These are phyloP conservation scores for Sebastes wilsoni DNA, from an alignment of 2,797 vertebrate species.

Conservation along the genomic window DNA sequence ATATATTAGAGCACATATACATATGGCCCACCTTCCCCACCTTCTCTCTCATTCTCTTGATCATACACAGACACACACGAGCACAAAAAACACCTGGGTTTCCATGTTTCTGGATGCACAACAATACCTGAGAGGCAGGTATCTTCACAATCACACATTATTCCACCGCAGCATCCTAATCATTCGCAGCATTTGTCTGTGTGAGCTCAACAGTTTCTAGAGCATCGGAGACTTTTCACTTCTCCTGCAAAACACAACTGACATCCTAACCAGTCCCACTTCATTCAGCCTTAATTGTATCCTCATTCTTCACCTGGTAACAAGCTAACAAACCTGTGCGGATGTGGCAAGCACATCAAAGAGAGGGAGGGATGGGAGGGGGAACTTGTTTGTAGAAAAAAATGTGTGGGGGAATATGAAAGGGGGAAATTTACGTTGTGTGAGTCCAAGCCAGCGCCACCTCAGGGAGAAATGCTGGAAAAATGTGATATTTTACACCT, in stretches of 20 bases:
- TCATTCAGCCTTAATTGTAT: slow-evolving; percentile 76
- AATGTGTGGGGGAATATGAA: slow-evolving; percentile 79
- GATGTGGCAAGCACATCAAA: slow-evolving; percentile 85
- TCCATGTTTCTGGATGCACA: slow-evolving; percentile 28
- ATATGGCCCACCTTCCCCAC: slow-evolving; percentile 29
- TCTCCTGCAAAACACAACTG: slow-evolving; percentile 17
- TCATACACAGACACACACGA: slow-evolving; percentile 32
- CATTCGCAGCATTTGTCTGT: slow-evolving; percentile 9
- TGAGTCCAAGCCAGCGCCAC: slow-evolving; percentile 84
- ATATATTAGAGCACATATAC: slow-evolving; percentile 65
- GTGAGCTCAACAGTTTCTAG: slow-evolving; percentile 34
- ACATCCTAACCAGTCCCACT: slow-evolving; percentile 44
- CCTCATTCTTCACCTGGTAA: slow-evolving; percentile 80
- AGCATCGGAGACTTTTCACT: slow-evolving; percentile 36
- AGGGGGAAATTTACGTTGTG: slow-evolving; percentile 79
- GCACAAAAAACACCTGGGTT: slow-evolving; percentile 40
- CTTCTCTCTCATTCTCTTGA: slow-evolving; percentile 34
- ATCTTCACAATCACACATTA: slow-evolving; percentile 35
- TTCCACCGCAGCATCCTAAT: slow-evolving; percentile 21
- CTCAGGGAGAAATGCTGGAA: slow-evolving; percentile 86
- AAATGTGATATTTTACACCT: slow-evolving; percentile 88
- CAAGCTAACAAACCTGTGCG: slow-evolving; percentile 82
- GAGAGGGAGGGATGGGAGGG: slow-evolving; percentile 54
- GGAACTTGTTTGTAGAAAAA: slow-evolving; percentile 77
- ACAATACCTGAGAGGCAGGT: slow-evolving; percentile 35